These are phyloP conservation scores for Ethmia dodecea DNA, from an alignment of 2,888 invertebrate species.

Conservation along the genomic window DNA sequence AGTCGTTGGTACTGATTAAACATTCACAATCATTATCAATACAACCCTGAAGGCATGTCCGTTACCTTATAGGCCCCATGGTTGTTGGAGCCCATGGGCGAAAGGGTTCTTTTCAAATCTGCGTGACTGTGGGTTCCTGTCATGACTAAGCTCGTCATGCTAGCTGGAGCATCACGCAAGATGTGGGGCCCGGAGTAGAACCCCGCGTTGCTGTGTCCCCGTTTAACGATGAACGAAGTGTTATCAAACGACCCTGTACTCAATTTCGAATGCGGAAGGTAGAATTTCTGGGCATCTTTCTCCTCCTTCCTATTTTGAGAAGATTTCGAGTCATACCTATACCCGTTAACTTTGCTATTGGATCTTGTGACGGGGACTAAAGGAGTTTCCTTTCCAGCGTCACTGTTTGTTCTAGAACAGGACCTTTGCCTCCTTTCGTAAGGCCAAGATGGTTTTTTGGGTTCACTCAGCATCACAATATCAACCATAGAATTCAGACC, in stretches of 20 bases:
- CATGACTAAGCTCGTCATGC: conserved; percentile 66
- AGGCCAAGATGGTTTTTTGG: conserved; percentile 58
- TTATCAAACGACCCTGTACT: conserved; percentile 52
- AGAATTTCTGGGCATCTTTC: conserved; percentile 53
- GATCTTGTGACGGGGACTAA: conserved; percentile 52
- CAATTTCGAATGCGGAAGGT: conserved; percentile 47
- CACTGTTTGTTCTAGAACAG: conserved; percentile 57
- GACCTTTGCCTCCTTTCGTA: conserved; percentile 63
- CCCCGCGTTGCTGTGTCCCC: conserved; percentile 80
- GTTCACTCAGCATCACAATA: conserved; percentile 81
- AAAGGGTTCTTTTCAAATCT: conserved; percentile 62
- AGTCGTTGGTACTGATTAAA: conserved; percentile 68
- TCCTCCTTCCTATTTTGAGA: conserved; percentile 45
- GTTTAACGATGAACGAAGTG: conserved; percentile 78
- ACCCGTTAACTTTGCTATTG: conserved; percentile 37
- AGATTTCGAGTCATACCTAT: conserved; percentile 45
- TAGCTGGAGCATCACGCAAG: conserved; percentile 64
- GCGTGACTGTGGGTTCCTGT: conserved; percentile 63
- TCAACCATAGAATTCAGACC: conserved; percentile 84
- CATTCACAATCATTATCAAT: conserved; percentile 55
- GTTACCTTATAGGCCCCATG: conserved; percentile 80
- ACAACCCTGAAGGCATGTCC: conserved; percentile 85
- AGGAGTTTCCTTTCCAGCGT: conserved; percentile 55
- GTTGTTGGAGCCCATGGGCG: conserved; percentile 52
- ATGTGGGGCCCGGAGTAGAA: conserved; percentile 80